Evolutionary conservation across 2,113 vertebrate genomes (phyloP).

Genomic region (Xenopus tropicalis): DNA sequence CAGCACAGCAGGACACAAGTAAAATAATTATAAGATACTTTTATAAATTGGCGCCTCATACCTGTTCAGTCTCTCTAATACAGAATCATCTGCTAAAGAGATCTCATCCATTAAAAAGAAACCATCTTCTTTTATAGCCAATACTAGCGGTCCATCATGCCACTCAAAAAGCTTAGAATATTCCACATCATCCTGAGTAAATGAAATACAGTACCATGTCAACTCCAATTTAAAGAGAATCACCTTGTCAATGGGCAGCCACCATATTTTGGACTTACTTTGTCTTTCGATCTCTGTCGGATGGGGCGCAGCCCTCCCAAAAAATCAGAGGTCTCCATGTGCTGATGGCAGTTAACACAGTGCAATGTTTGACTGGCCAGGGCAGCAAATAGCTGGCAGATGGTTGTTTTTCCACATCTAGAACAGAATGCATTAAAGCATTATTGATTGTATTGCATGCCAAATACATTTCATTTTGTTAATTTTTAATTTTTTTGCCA

Average conservation of each 20-base stretch:
- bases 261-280: constrained; percentile 59
- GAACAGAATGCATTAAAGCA: constrained; percentile 3
- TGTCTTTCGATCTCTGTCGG: constrained; percentile 69
- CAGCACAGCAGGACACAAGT: too few species aligned
- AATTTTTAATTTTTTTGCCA: too few species aligned
- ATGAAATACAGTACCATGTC: neutral
- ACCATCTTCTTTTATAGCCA: constrained; percentile 84
- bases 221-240: neutral
- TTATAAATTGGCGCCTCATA: constrained; percentile 44
- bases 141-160: constrained; percentile 89
- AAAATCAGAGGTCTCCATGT: constrained; percentile 97
- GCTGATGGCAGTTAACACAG: constrained; percentile 89
- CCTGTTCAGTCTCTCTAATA: constrained; percentile 97
- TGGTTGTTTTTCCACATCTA: constrained; percentile 95
- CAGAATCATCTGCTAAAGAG: constrained; percentile 94
- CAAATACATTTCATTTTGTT: neutral
- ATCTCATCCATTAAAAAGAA: constrained; percentile 97
- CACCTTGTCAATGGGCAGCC: too few species aligned
- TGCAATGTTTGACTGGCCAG: constrained; percentile 76
- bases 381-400: constrained; percentile 92
- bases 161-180: constrained; percentile 84
- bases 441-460: neutral
- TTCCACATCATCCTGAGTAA: constrained; percentile 68
- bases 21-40: too few species aligned
- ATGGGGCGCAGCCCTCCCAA: constrained; percentile 86